Conservation (phyloP, 2,888 invertebrate species). For the Sisyra nigra region DNA sequence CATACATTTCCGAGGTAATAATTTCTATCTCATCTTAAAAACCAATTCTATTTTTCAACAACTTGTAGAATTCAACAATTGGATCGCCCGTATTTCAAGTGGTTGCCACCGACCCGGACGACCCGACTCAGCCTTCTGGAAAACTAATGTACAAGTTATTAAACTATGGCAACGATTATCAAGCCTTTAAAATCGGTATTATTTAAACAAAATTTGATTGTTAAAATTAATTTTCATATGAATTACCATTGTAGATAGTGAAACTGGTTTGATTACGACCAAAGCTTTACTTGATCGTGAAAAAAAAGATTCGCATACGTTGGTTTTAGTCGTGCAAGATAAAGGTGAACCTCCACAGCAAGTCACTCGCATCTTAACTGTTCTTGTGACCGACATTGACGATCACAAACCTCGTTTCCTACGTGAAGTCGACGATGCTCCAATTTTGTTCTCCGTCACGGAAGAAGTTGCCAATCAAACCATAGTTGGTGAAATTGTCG, state of each 20-base stretch:
- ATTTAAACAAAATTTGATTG: not conserved
- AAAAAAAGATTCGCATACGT: constrained; percentile 50
- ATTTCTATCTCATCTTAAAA: too few species aligned
- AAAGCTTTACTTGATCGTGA: constrained; percentile 56
- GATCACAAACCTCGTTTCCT: constrained; percentile 62
- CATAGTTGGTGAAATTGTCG: constrained; percentile 47
- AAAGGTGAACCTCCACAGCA: constrained; percentile 63
- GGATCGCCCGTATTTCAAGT: constrained; percentile 62
- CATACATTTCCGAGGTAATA: constrained; percentile 52
- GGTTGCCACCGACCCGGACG: constrained; percentile 62
- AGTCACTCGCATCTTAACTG: constrained; percentile 49
- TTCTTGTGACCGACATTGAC: constrained; percentile 56
- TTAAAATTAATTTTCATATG: constrained; percentile 1
- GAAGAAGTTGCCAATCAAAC: constrained; percentile 54
- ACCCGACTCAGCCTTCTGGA: constrained; percentile 58
- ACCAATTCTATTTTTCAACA: too few species aligned
- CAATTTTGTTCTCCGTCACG: constrained; percentile 40
- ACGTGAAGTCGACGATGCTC: constrained; percentile 45
- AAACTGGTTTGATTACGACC: constrained; percentile 57
- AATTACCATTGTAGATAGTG: constrained; percentile 30
- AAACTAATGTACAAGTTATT: constrained; percentile 54
- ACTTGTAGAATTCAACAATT: constrained; percentile 50
- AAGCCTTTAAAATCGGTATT: constrained; percentile 41
- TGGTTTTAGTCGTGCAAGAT: constrained; percentile 64
- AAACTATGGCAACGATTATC: constrained; percentile 46